phyloP scores from a whole-genome alignment of 2,888 invertebrate genomes.

The Euzophera pinguis region DNA sequence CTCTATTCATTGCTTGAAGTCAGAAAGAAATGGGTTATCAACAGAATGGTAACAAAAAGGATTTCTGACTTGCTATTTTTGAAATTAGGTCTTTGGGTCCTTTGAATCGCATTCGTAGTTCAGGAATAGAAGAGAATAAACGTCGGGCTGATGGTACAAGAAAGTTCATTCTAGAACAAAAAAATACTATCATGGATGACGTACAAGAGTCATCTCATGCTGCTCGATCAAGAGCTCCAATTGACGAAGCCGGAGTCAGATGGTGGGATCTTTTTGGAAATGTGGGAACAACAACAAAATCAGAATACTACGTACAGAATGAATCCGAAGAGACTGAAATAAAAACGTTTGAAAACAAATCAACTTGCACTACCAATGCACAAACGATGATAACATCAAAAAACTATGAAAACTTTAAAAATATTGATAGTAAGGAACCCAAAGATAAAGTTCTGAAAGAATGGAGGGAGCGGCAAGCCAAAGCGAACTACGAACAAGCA shows the following conservation, averaged over 20 bases:
- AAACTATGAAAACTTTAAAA: constrained; percentile 30
- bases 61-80: constrained; percentile 1
- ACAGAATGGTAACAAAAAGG: neutral
- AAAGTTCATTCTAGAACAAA: neutral
- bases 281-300: constrained; percentile 16
- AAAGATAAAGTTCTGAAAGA: constrained; percentile 59
- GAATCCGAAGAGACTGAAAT: constrained; percentile 18
- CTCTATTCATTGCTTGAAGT: constrained; percentile 12
- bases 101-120: neutral
- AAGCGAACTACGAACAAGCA: constrained; percentile 57
- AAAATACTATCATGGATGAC: constrained; percentile 37
- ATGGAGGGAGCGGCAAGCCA: constrained; percentile 61
- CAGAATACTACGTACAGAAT: constrained; percentile 25
- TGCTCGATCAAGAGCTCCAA: constrained; percentile 62
- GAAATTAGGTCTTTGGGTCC: neutral
- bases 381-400: constrained; percentile 34
- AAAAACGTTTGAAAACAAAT: constrained; percentile 35
- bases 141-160: neutral
- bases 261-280: constrained; percentile 58
- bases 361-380: constrained; percentile 33
- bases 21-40: constrained; percentile 14
- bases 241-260: constrained; percentile 44
- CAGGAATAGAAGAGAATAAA: neutral
- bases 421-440: constrained; percentile 30
- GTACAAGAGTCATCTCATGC: constrained; percentile 37